Base-by-base conservation (phyloP, 2,888 invertebrate genomes). In the Drosophila cracens region DNA sequence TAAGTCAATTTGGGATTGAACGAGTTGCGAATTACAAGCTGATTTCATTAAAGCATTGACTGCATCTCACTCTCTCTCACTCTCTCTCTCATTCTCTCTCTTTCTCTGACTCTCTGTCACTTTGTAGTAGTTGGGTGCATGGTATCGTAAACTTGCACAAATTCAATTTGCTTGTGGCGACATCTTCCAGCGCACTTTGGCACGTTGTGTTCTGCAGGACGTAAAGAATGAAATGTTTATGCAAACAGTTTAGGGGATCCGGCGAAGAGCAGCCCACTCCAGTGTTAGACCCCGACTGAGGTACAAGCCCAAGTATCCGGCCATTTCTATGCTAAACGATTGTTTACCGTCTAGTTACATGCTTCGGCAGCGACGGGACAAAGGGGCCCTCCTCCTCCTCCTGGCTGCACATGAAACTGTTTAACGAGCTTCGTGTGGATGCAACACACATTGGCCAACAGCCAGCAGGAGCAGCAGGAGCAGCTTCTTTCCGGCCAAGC, bases 251-350 rank as follows among this genome's bases (percentile, higher is more conserved):
- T 85, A 87, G 74, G 81, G 81, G 21, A 48, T 31, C 53, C 21
- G 60, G 33, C 52, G n/a, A 29, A 54, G 21, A 21, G 27, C 25
- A 21, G 4, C 38, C 18, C 56, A 18, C 29, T 54, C 25, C 54
- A 29, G 18, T n/a, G 7, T 21, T 48, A 31, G 8, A 16, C 7
- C 8, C 25, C 46, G 25, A 57, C 46, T 4, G 46, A 25, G 59
- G 49, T 36, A 48, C 18, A 18, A 16, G 43, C 38, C 49, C 51
- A 34, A 36, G 64, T 40, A 77, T 68, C 65, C 70, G 68, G 77
- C 74, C 68, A 81, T 81, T 86, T 83, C 70, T 60, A 82, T 76
- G 88, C 81, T 87, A 87, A 87, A 83, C 88, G 86, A 74, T 82
- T 78, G 69, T 76, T 85, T 75, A 85, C 85, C 85, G 68, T 83